A percentile compares a stretch with the other conserved stretches of the same genome.
Conservation (phyloP, 1,140 invertebrate genomes). For the Mylabris phalerata region DNA sequence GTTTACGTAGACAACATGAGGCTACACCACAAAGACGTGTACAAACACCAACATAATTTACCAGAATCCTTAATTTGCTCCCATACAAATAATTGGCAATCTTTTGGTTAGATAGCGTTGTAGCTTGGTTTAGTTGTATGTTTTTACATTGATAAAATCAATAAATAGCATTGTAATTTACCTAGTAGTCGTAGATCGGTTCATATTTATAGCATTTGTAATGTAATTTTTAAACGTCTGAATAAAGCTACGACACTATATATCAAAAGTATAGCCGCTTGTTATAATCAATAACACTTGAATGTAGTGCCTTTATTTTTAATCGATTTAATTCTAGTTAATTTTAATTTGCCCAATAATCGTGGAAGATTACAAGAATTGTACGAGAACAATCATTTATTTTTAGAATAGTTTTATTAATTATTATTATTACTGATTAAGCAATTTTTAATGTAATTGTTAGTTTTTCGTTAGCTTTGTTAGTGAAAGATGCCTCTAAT, state of each 20-base stretch:
- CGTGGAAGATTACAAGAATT: background rate
- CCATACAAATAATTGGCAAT: background rate
- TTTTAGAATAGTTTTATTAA: background rate
- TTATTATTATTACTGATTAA: background rate
- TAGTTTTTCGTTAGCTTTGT: background rate
- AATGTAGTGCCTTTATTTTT: background rate
- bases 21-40: constrained; percentile 50
- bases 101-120: background rate
- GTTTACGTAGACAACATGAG: constrained; percentile 73
- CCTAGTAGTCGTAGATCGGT: too few relatives aligned
- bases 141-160: too few relatives aligned
- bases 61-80: background rate
- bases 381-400: background rate
- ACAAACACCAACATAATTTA: constrained; percentile 20
- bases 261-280: too few relatives aligned
- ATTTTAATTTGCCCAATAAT: too few relatives aligned
- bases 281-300: background rate
- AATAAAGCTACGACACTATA: too few relatives aligned
- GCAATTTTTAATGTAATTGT: background rate
- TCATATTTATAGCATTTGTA: too few relatives aligned
- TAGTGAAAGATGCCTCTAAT: background rate
- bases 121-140: background rate
- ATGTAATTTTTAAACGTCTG: too few relatives aligned
- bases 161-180: too few relatives aligned
- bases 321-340: background rate